Evolutionary conservation across 2,797 vertebrate species (phyloP).

Genomic region (Pygocentrus nattereri): DNA sequence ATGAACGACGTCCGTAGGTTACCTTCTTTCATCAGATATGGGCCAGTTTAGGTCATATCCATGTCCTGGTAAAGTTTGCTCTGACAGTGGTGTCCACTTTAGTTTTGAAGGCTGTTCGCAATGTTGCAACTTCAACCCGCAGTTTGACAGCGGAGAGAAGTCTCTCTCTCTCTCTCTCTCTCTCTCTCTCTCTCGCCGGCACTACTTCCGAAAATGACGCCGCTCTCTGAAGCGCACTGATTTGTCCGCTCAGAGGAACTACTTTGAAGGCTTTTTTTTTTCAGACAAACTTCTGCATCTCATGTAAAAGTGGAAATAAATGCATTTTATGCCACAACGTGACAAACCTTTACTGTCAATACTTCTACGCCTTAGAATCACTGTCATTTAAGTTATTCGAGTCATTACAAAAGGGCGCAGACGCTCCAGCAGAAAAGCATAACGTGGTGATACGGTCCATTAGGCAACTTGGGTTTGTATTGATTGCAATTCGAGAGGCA

Average conservation of each 20-base stretch:
- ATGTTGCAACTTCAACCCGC: too few relatives aligned
- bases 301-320: background rate
- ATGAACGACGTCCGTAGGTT: background rate
- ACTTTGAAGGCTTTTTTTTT: background rate
- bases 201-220: constrained; percentile 42
- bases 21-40: background rate
- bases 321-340: background rate
- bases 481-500: constrained; percentile 63
- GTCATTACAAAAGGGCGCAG: constrained; percentile 6
- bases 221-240: constrained; percentile 6
- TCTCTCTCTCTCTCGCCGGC: constrained; percentile 22
- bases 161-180: background rate
- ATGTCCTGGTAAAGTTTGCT: background rate
- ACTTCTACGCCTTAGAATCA: background rate
- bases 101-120: background rate
- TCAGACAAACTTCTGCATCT: background rate
- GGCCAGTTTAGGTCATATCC: constrained; percentile 13
- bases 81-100: background rate
- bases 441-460: constrained; percentile 51
- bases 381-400: too few relatives aligned
- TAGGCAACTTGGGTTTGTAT: constrained; percentile 56
- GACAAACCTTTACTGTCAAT: background rate
- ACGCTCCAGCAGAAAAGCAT: background rate
- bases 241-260: background rate
- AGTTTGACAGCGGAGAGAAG: background rate